Percentiles rank a stretch among this genome's conserved stretches.
These are phyloP conservation scores for Illadopsis cleaveri DNA, from an alignment of 2,113 vertebrate genomes.

Conservation along the genomic window DNA sequence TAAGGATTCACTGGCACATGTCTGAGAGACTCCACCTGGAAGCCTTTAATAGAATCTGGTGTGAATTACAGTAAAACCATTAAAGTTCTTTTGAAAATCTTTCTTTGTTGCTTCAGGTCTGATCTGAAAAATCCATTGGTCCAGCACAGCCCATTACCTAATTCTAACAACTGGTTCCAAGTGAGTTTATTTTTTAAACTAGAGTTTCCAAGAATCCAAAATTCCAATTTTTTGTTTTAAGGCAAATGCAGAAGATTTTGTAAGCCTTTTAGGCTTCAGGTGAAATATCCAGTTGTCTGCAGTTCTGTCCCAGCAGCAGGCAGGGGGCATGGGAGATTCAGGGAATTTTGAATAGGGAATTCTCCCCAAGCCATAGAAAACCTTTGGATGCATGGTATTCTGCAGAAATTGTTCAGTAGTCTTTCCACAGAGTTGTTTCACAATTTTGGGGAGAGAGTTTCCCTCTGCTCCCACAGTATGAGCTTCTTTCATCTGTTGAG, in stretches of 20 bases:
- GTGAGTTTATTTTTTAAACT: not conserved
- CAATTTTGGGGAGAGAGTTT: not conserved
- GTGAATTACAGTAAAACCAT: not conserved
- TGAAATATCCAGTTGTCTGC: not conserved
- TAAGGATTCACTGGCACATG: not conserved
- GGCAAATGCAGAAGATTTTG: not conserved
- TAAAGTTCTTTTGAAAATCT: not conserved
- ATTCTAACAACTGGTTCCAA: not conserved
- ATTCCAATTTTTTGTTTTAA: not conserved
- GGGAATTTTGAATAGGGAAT: not conserved
- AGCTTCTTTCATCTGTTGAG: not conserved
- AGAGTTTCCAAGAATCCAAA: not conserved
- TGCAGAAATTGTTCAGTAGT: not conserved
- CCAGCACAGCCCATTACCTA: not conserved
- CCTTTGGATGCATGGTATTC: not conserved
- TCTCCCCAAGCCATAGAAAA: not conserved
- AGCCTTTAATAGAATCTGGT: not conserved
- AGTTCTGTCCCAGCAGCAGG: not conserved
- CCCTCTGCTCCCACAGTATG: not conserved
- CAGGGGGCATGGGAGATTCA: not conserved
- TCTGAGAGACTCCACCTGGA: not conserved
- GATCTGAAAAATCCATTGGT: not conserved
- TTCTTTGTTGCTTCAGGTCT: not conserved
- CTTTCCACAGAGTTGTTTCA: not conserved
- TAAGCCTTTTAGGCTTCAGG: not conserved